A percentile compares a stretch with the other conserved stretches of the same genome.
Conservation (phyloP, 1,140 invertebrate genomes). For the Drosophila repleta region DNA sequence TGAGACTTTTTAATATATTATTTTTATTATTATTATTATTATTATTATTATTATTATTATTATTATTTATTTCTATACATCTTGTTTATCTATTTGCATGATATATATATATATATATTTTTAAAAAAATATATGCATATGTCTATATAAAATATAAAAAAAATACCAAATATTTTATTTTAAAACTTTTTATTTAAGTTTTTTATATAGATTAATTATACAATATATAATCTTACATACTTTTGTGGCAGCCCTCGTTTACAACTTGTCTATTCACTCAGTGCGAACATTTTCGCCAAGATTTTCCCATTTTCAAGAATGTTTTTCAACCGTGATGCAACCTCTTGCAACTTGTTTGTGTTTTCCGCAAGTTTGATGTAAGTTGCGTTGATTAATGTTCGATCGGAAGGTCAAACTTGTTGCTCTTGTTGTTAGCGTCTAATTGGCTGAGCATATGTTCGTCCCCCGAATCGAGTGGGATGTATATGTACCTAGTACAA, state of each 20-base stretch:
- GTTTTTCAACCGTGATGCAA: background rate
- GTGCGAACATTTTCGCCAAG: background rate
- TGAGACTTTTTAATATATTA: too few relatives aligned
- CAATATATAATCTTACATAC: too few relatives aligned
- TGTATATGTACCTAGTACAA: background rate
- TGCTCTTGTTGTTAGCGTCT: background rate
- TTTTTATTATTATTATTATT: too few relatives aligned
- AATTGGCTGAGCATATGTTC: background rate
- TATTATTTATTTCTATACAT: too few relatives aligned
- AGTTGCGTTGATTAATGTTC: slow-evolving; percentile 6
- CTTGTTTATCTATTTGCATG: too few relatives aligned
- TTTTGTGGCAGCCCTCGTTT: background rate
- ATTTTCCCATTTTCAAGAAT: background rate
- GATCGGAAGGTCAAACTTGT: slow-evolving; percentile 2
- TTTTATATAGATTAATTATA: too few relatives aligned
- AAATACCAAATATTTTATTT: too few relatives aligned
- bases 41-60: too few relatives aligned
- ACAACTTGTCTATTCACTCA: background rate
- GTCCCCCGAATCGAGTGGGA: background rate
- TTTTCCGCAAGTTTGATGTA: background rate
- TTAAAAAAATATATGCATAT: background rate
- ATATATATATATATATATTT: too few relatives aligned
- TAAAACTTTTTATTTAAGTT: too few relatives aligned
- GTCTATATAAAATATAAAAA: too few relatives aligned
- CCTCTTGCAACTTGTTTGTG: slow-evolving; percentile 1